These are phyloP conservation scores for Drosophila leontia DNA, from an alignment of 1,140 invertebrate species.

Conservation along the genomic window DNA sequence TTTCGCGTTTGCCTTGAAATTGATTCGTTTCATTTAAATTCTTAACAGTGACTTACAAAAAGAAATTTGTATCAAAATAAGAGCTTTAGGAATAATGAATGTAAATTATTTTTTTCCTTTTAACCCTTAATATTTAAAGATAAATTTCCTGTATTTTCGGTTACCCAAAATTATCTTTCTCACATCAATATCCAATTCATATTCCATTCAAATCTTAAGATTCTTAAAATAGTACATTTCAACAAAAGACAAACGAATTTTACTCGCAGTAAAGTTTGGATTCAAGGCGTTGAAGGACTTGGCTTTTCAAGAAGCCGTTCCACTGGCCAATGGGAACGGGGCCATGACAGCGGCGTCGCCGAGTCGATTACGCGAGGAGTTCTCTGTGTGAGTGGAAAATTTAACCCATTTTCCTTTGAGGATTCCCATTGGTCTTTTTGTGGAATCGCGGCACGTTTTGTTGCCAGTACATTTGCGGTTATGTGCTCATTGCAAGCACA, in stretches of 20 bases:
- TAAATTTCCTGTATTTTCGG: background rate
- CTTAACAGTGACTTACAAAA: background rate
- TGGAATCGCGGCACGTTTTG: constrained; percentile 76
- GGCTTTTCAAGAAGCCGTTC: background rate
- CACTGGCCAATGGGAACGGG: constrained; percentile 29
- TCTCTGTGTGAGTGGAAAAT: constrained; percentile 42
- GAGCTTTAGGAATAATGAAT: background rate
- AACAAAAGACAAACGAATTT: background rate
- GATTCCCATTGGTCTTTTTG: constrained; percentile 59
- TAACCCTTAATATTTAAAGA: background rate
- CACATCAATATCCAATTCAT: background rate
- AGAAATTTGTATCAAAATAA: background rate
- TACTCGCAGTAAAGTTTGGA: background rate
- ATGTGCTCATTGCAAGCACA: constrained; percentile 68
- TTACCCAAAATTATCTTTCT: background rate
- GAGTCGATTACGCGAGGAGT: constrained; percentile 46
- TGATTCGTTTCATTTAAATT: constrained; percentile 22
- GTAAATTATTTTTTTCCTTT: too few species aligned
- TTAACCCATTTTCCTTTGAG: constrained; percentile 63
- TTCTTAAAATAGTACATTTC: background rate
- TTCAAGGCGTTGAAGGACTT: background rate
- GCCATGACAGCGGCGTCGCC: constrained; percentile 47
- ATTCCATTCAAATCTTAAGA: background rate
- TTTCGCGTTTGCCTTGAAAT: constrained; percentile 4
- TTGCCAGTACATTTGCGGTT: constrained; percentile 83